These are phyloP conservation scores for Aramus guarauna DNA, from an alignment of 2,113 vertebrate genomes.

Conservation along the genomic window DNA sequence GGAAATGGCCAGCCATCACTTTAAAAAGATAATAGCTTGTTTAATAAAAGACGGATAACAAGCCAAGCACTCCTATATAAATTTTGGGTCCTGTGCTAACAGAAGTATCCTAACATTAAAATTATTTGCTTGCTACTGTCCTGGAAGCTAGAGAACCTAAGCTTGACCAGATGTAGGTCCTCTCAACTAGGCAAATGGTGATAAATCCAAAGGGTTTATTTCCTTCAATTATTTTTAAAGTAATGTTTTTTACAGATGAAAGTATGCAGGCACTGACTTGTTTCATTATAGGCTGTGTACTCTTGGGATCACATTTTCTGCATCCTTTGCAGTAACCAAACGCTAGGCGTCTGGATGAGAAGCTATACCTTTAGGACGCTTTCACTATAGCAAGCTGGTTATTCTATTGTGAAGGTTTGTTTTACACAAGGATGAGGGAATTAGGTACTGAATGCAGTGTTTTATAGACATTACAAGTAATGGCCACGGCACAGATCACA, in stretches of 20 bases:
- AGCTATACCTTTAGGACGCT: background rate
- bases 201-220: too few species aligned
- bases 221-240: too few species aligned
- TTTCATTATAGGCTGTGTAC: background rate
- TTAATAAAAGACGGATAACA: too few species aligned
- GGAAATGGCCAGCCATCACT: background rate
- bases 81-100: too few species aligned
- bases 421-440: background rate
- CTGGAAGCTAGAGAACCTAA: too few species aligned
- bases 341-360: background rate
- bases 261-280: background rate
- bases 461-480: background rate
- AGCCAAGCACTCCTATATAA: too few species aligned
- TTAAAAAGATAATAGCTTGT: too few species aligned
- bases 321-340: background rate
- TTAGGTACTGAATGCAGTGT: background rate
- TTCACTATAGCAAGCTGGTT: background rate
- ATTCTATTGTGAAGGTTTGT: background rate
- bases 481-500: background rate
- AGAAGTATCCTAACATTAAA: too few species aligned
- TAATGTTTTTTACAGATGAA: background rate
- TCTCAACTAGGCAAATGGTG: too few species aligned
- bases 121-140: too few species aligned
- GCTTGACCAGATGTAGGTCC: too few species aligned
- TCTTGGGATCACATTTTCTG: background rate